phyloP scores from a whole-genome alignment of 1,140 invertebrate species.

The Acromyrmex charruanus region DNA sequence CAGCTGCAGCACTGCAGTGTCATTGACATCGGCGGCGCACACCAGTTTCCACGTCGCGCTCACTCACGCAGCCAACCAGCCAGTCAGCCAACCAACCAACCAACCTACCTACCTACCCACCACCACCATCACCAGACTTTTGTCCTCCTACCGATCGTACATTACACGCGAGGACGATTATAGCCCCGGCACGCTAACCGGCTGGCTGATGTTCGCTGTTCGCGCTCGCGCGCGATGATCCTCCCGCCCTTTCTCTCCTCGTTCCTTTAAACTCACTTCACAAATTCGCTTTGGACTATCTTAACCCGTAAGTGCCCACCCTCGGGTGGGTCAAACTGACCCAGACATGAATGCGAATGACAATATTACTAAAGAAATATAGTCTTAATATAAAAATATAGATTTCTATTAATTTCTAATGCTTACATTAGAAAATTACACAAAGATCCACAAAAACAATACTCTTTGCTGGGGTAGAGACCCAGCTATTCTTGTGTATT shows the following conservation, averaged over 20 bases:
- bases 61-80: slow-evolving; percentile 73
- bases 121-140: slow-evolving; percentile 56
- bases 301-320: neutral
- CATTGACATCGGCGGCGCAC: slow-evolving; percentile 83
- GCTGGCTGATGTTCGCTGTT: slow-evolving; percentile 74
- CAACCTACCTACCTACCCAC: slow-evolving; percentile 34
- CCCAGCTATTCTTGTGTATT: too few relatives aligned
- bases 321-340: too few relatives aligned
- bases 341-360: too few relatives aligned
- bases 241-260: slow-evolving; percentile 32
- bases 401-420: too few relatives aligned
- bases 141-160: slow-evolving; percentile 81
- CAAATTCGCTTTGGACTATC: slow-evolving; percentile 33
- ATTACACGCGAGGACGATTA: slow-evolving; percentile 83
- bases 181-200: slow-evolving; percentile 77
- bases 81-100: slow-evolving; percentile 5
- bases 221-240: slow-evolving; percentile 70
- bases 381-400: too few relatives aligned
- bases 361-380: too few relatives aligned
- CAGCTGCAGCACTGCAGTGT: slow-evolving; percentile 82
- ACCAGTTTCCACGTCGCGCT: slow-evolving; percentile 78
- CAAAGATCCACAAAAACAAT: too few relatives aligned
- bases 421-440: too few relatives aligned
- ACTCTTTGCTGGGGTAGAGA: too few relatives aligned
- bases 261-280: slow-evolving; percentile 32